phyloP scores from a whole-genome alignment of 2,113 vertebrate species.

The Melierax canorus region DNA sequence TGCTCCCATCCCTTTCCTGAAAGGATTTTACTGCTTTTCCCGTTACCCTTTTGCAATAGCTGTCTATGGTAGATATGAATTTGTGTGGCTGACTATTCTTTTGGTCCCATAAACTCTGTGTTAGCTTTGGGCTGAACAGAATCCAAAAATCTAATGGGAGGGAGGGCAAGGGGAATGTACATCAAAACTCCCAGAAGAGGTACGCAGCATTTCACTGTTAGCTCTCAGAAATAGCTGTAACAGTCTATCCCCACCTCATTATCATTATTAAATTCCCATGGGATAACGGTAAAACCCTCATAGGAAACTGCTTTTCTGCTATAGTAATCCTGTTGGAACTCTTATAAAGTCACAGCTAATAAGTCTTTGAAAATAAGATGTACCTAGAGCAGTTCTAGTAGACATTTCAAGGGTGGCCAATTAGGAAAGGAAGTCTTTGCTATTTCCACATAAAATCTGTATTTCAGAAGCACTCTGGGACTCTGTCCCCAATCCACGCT shows the following conservation, averaged over 20 bases:
- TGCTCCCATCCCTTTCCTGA: neutral
- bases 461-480: neutral
- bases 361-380: conserved; percentile 24
- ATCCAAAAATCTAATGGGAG: neutral
- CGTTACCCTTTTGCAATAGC: neutral
- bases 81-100: neutral
- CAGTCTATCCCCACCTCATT: neutral
- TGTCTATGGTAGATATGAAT: neutral
- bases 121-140: neutral
- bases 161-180: neutral
- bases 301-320: conserved; percentile 35
- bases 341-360: conserved; percentile 9
- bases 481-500: neutral
- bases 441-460: neutral
- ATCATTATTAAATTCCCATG: neutral
- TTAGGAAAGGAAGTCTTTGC: neutral
- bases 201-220: neutral
- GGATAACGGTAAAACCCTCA: neutral
- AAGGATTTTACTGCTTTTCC: neutral
- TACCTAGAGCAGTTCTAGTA: neutral
- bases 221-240: neutral
- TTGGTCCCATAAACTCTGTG: neutral
- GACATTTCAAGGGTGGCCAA: conserved; percentile 11
- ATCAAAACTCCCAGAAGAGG: neutral
- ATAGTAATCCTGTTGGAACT: conserved; percentile 3